A percentile compares a stretch with the other conserved stretches of the same genome.
phyloP scores from a whole-genome alignment of 2,888 invertebrate species.

The Diarsia dahlii region DNA sequence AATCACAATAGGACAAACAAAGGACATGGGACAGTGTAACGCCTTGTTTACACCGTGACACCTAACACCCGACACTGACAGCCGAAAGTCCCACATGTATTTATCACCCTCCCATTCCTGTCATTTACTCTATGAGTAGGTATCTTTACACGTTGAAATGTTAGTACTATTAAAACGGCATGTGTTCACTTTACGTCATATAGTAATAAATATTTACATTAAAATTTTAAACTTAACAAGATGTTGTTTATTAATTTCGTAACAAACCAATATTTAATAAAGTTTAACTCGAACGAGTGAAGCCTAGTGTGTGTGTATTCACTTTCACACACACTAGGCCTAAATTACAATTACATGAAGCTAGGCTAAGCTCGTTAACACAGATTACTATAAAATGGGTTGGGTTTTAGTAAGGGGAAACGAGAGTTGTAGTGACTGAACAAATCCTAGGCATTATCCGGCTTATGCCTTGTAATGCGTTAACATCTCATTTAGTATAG shows the following conservation, averaged over 20 bases:
- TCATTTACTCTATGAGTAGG: not conserved
- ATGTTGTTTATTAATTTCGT: slow-evolving; percentile 9
- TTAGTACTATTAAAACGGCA: not conserved
- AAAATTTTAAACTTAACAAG: slow-evolving; percentile 7
- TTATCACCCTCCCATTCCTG: not conserved
- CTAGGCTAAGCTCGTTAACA: slow-evolving; percentile 3
- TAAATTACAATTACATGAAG: slow-evolving; percentile 10
- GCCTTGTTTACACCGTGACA: slow-evolving; percentile 28
- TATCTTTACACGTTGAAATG: not conserved
- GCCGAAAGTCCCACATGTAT: slow-evolving; percentile 15
- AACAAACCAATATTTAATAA: slow-evolving; percentile 21
- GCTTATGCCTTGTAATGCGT: not conserved
- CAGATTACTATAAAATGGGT: not conserved
- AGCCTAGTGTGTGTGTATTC: too few relatives aligned
- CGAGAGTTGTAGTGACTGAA: not conserved
- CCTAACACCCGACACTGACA: slow-evolving; percentile 16
- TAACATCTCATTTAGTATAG: not conserved
- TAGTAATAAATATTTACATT: slow-evolving; percentile 24
- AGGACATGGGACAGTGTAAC: slow-evolving; percentile 17
- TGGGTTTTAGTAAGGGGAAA: not conserved
- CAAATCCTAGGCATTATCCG: not conserved
- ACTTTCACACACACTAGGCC: not conserved
- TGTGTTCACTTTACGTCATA: slow-evolving; percentile 7
- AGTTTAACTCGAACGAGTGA: slow-evolving; percentile 9
- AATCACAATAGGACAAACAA: slow-evolving; percentile 34